Conservation (phyloP, 2,113 vertebrate species). For the Aegithalos caudatus region DNA sequence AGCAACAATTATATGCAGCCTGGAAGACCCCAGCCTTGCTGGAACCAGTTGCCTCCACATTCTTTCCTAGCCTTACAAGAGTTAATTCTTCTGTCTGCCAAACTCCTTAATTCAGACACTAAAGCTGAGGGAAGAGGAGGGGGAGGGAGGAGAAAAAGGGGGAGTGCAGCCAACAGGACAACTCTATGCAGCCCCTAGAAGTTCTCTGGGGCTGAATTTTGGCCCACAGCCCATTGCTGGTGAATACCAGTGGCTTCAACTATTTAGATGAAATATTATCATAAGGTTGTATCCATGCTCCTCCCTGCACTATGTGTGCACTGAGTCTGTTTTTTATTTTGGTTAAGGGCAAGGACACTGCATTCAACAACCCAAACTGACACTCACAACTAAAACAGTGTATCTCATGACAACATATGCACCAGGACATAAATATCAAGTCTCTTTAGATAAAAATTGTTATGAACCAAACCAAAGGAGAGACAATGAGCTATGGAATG, state of each 20-base stretch:
- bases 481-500: background rate
- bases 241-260: background rate
- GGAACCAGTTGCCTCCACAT: background rate
- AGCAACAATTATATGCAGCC: background rate
- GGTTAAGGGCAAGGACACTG: constrained; percentile 47
- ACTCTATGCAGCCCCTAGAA: background rate
- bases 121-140: background rate
- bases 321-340: constrained; percentile 60
- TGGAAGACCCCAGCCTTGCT: background rate
- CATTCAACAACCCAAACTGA: constrained; percentile 42
- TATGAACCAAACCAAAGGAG: constrained; percentile 26
- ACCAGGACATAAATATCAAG: constrained; percentile 37
- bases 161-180: background rate
- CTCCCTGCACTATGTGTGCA: background rate
- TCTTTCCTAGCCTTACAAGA: background rate
- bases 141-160: background rate
- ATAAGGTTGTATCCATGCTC: background rate
- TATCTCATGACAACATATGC: constrained; percentile 14
- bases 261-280: background rate
- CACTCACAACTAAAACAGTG: constrained; percentile 48
- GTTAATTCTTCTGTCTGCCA: background rate
- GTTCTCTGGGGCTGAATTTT: background rate
- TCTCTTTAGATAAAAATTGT: constrained; percentile 12
- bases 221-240: background rate
- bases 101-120: background rate